phyloP scores from a whole-genome alignment of 2,888 invertebrate species.

The Elegia similella region DNA sequence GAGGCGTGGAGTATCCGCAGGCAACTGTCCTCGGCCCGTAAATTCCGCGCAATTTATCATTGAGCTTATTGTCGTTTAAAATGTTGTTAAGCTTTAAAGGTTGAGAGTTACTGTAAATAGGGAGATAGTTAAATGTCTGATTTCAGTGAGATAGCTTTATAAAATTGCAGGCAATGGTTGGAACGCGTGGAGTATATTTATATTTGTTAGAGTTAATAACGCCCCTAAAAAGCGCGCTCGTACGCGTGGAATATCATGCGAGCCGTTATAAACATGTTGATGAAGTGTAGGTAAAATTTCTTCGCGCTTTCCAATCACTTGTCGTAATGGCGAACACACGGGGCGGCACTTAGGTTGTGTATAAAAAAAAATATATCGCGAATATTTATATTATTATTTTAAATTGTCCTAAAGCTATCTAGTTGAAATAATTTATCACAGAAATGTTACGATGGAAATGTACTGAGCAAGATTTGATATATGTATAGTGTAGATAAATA shows the following conservation, averaged over 20 bases:
- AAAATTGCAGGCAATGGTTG: too few relatives aligned
- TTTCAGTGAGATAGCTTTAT: not conserved
- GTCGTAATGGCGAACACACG: too few relatives aligned
- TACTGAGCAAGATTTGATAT: conserved; percentile 17
- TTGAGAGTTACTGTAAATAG: conserved; percentile 11
- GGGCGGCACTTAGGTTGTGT: not conserved
- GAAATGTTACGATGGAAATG: conserved; percentile 5
- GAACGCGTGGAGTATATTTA: too few relatives aligned
- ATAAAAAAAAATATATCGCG: not conserved
- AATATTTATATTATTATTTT: not conserved
- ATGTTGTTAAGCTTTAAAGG: conserved; percentile 3
- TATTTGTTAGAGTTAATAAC: too few relatives aligned
- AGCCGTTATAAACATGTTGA: too few relatives aligned
- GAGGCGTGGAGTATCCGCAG: too few relatives aligned
- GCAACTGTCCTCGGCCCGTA: too few relatives aligned
- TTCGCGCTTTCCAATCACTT: too few relatives aligned
- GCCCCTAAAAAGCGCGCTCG: too few relatives aligned
- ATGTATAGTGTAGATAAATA: conserved; percentile 18
- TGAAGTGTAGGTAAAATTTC: too few relatives aligned
- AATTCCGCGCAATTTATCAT: too few relatives aligned
- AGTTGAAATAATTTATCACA: not conserved
- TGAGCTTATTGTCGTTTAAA: not conserved
- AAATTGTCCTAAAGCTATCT: not conserved
- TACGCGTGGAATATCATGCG: too few relatives aligned
- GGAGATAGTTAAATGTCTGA: not conserved